Evolutionary conservation across 2,113 vertebrate species (phyloP).

Genomic region (Megaleporinus macrocephalus): DNA sequence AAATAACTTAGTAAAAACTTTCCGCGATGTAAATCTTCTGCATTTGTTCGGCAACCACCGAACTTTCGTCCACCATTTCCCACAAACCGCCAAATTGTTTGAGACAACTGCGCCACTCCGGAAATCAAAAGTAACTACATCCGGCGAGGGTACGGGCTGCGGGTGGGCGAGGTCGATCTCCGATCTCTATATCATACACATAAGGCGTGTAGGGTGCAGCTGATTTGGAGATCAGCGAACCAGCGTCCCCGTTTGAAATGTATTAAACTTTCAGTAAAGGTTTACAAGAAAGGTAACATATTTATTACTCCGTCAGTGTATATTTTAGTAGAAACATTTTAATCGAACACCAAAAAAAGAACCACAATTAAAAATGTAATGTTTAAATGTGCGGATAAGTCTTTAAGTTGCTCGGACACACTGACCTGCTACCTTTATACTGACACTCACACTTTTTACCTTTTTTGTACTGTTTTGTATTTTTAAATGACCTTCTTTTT

Average conservation of each 20-base stretch:
- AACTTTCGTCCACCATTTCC: neutral
- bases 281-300: too few species aligned
- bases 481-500: too few species aligned
- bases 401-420: too few species aligned
- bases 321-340: too few species aligned
- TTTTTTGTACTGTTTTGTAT: too few species aligned
- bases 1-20: neutral
- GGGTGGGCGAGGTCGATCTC: neutral
- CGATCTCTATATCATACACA: neutral
- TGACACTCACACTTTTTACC: too few species aligned
- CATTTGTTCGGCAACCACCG: neutral
- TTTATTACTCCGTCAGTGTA: too few species aligned
- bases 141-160: constrained; percentile 14
- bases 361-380: too few species aligned
- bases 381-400: too few species aligned
- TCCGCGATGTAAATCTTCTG: neutral
- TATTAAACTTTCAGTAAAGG: neutral
- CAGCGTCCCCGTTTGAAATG: neutral
- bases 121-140: constrained; percentile 35
- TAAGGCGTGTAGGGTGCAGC: rapidly evolving
- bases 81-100: constrained; percentile 64
- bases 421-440: too few species aligned
- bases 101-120: constrained; percentile 30
- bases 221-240: neutral
- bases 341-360: too few species aligned